Evolutionary conservation across 2,113 vertebrate species (phyloP).

Genomic region (Scomber scombrus): DNA sequence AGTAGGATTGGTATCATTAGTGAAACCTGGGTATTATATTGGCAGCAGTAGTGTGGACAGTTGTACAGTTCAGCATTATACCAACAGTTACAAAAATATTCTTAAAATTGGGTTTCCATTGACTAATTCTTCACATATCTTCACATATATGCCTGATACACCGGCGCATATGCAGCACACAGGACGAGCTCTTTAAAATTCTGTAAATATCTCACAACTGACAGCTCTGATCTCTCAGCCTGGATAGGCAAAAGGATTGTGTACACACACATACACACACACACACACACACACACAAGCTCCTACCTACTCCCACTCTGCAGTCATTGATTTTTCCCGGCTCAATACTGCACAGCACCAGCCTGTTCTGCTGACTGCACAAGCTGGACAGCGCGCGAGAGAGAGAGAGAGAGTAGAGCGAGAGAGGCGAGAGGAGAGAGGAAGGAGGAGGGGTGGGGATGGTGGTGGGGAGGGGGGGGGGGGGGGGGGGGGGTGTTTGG

Average conservation of each 20-base stretch:
- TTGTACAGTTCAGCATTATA: no score
- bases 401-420: neutral
- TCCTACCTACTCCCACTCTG: constrained; percentile 72
- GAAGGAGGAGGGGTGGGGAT: neutral
- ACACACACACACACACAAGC: constrained; percentile 44
- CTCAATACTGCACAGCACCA: constrained; percentile 81
- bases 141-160: neutral
- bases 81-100: neutral
- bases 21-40: neutral
- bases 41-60: no score
- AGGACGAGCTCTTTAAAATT: constrained; percentile 43
- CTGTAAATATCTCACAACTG: constrained; percentile 62
- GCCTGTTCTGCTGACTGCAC: constrained; percentile 85
- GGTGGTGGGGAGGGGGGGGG: neutral
- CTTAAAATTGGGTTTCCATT: neutral
- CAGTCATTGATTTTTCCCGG: constrained; percentile 82
- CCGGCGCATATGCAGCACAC: constrained; percentile 8
- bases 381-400: constrained; percentile 64
- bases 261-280: constrained; percentile 13
- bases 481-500: neutral
- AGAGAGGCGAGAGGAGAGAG: neutral
- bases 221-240: constrained; percentile 59
- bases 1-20: neutral
- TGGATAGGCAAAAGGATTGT: constrained; percentile 44
- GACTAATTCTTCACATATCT: neutral